Evolutionary conservation across 2,797 vertebrate genomes (phyloP).

Genomic region (Phylloscopus collybita): DNA sequence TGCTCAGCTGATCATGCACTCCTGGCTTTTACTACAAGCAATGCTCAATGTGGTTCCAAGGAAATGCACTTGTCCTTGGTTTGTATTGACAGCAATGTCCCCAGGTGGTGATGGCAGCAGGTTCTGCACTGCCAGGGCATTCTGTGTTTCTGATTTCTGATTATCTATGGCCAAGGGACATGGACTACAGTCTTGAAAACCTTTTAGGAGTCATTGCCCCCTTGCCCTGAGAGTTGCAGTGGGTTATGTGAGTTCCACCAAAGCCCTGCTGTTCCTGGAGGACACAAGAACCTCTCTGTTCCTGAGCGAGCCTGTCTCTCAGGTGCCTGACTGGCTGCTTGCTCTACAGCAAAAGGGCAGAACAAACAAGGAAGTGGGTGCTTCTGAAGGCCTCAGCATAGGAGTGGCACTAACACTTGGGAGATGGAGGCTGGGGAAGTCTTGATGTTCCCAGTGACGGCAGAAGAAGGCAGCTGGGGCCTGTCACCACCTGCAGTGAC

Average conservation of each 20-base stretch:
- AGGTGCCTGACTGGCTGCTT: rapidly evolving
- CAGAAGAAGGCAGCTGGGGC: not conserved
- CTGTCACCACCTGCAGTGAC: not conserved
- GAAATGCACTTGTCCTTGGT: not conserved
- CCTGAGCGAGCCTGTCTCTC: rapidly evolving
- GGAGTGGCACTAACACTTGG: not conserved
- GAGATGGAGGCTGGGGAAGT: not conserved
- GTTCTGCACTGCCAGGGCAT: rapidly evolving
- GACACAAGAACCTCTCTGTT: not conserved
- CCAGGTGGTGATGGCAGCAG: not conserved
- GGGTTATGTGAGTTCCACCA: not conserved
- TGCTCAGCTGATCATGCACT: not conserved
- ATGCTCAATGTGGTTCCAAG: not conserved
- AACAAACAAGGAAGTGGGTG: not conserved
- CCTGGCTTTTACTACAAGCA: not conserved
- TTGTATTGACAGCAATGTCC: rapidly evolving
- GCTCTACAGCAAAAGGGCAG: not conserved
- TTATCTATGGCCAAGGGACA: not conserved
- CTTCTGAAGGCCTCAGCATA: not conserved
- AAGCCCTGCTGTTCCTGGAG: not conserved
- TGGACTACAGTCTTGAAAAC: not conserved
- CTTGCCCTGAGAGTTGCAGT: not conserved
- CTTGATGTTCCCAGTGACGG: not conserved
- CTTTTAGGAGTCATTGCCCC: not conserved
- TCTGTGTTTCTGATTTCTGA: not conserved